Conservation (phyloP, 2,113 vertebrate genomes). For the Eulemur macaco region DNA sequence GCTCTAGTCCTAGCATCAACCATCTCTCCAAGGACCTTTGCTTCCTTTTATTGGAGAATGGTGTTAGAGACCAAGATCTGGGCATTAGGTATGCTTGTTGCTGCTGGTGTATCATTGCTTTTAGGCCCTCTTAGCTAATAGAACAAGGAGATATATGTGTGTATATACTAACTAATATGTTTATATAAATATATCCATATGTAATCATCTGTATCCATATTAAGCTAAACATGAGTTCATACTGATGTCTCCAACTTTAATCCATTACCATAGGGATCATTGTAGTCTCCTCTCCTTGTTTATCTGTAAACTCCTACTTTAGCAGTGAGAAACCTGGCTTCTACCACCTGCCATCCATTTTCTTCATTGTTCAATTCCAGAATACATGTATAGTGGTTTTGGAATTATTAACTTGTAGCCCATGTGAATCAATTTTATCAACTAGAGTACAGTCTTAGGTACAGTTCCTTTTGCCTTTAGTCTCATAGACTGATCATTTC, state of each 20-base stretch:
- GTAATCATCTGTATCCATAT: background rate
- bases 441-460: no score
- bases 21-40: background rate
- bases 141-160: background rate
- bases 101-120: no score
- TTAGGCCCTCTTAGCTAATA: background rate
- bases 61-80: background rate
- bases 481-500: background rate
- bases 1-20: background rate
- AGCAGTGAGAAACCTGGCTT: background rate
- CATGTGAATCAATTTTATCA: no score
- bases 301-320: background rate
- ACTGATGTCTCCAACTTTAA: background rate
- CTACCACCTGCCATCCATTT: background rate
- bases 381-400: background rate
- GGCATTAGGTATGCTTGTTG: background rate
- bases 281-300: background rate
- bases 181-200: background rate
- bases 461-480: background rate
- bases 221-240: background rate
- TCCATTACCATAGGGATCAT: background rate
- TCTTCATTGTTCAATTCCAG: background rate
- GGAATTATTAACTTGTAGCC: no score
- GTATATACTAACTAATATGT: background rate
- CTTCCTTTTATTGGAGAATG: background rate